These are phyloP conservation scores for Pseudomyrmex concolor DNA, from an alignment of 1,140 invertebrate genomes.

Conservation along the genomic window DNA sequence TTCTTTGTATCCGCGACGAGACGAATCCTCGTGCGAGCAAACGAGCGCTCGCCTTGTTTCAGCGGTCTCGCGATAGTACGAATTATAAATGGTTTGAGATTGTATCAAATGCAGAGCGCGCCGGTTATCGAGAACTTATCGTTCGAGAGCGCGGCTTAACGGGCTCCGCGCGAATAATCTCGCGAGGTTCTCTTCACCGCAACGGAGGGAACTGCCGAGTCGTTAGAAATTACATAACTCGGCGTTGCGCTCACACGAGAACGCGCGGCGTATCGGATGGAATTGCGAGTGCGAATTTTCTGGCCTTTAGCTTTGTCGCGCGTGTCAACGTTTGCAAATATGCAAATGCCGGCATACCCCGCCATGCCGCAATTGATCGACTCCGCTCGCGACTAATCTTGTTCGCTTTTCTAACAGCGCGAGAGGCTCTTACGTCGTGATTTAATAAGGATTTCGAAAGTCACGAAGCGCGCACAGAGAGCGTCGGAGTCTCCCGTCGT, in stretches of 20 bases:
- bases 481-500: neutral
- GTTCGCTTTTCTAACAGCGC: constrained; percentile 20
- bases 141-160: neutral
- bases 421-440: constrained; percentile 49
- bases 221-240: constrained; percentile 42
- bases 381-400: constrained; percentile 53
- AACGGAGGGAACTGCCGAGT: constrained; percentile 14
- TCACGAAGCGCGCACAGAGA: constrained; percentile 60
- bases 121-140: constrained; percentile 19
- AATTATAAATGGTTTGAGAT: constrained; percentile 20
- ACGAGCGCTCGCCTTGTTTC: too few relatives aligned
- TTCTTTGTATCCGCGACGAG: neutral
- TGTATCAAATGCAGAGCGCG: neutral
- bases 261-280: neutral
- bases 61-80: neutral
- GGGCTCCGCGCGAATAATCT: constrained; percentile 20
- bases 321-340: constrained; percentile 38
- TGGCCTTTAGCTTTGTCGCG: constrained; percentile 41
- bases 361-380: constrained; percentile 62
- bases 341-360: constrained; percentile 53
- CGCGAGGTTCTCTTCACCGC: neutral
- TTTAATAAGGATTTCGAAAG: constrained; percentile 77
- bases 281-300: constrained; percentile 26
- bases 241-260: constrained; percentile 8
- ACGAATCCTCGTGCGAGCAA: neutral